Evolutionary conservation across 2,797 vertebrate genomes (phyloP).

Genomic region (Chloroceryle amazona): DNA sequence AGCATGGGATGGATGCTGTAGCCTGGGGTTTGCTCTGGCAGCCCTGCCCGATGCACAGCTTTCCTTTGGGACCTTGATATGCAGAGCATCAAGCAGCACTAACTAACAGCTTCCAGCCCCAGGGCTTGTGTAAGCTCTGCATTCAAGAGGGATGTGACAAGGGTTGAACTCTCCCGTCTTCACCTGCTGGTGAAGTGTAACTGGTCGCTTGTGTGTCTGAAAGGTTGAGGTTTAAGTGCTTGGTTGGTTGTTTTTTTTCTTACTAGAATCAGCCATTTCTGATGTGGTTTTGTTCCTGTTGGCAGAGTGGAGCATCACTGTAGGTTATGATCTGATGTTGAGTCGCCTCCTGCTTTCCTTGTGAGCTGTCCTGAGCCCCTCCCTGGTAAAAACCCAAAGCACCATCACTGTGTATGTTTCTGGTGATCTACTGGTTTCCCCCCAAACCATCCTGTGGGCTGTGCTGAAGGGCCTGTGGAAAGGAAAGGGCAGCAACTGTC

Average conservation of each 20-base stretch:
- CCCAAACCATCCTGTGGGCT: rapidly evolving
- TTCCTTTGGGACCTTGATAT: background rate
- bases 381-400: background rate
- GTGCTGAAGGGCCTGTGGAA: background rate
- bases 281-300: background rate
- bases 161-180: background rate
- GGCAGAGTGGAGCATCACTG: background rate
- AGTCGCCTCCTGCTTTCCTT: background rate
- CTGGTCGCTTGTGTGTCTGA: background rate
- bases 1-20: background rate
- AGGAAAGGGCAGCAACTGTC: background rate
- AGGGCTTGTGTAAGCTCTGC: background rate
- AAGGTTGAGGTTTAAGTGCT: background rate
- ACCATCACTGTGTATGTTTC: rapidly evolving
- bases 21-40: rapidly evolving
- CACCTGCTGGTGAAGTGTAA: background rate
- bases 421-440: background rate
- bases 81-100: background rate
- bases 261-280: background rate
- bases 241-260: background rate
- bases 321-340: rapidly evolving
- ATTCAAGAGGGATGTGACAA: background rate
- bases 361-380: background rate
- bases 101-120: background rate
- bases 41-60: background rate